Percentiles rank a stretch among this genome's conserved stretches.
phyloP scores from a whole-genome alignment of 1,140 invertebrate genomes.

The Eciton burchellii region DNA sequence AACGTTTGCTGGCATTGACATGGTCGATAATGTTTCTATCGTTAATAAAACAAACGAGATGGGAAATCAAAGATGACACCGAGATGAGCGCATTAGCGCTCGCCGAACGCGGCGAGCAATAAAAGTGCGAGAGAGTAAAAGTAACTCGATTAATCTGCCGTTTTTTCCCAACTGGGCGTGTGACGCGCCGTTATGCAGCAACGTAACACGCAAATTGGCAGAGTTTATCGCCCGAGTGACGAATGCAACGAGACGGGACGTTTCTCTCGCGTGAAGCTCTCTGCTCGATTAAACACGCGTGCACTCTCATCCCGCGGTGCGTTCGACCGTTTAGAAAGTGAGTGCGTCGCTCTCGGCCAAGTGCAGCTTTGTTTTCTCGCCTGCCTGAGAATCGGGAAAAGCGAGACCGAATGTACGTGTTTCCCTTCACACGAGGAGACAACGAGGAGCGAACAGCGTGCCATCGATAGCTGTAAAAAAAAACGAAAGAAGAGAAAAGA shows the following conservation, averaged over 20 bases:
- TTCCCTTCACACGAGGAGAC: not conserved
- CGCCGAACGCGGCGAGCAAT: not conserved
- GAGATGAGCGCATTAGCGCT: not conserved
- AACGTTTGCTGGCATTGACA: too few relatives aligned
- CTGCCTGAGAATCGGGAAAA: slow-evolving; percentile 67
- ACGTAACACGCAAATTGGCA: slow-evolving; percentile 38
- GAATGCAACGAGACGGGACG: not conserved
- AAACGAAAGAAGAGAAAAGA: too few relatives aligned
- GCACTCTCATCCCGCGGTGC: slow-evolving; percentile 47
- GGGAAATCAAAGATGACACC: too few relatives aligned
- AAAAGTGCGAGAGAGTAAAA: not conserved
- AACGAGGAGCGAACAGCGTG: not conserved
- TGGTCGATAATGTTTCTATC: too few relatives aligned
- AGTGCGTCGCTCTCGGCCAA: slow-evolving; percentile 37
- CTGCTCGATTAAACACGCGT: slow-evolving; percentile 52
- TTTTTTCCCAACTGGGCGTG: not conserved
- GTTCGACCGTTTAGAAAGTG: slow-evolving; percentile 74
- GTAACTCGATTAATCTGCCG: not conserved
- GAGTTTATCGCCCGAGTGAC: slow-evolving; percentile 24
- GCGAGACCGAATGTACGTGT: slow-evolving; percentile 58
- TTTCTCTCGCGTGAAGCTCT: slow-evolving; percentile 48
- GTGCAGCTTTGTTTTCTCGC: slow-evolving; percentile 67
- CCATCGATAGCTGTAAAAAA: not conserved
- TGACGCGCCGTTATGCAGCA: slow-evolving; percentile 1
- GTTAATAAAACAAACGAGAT: too few relatives aligned